Evolutionary conservation across 2,797 vertebrate species (phyloP).

Genomic region (Crocidura indochinensis): DNA sequence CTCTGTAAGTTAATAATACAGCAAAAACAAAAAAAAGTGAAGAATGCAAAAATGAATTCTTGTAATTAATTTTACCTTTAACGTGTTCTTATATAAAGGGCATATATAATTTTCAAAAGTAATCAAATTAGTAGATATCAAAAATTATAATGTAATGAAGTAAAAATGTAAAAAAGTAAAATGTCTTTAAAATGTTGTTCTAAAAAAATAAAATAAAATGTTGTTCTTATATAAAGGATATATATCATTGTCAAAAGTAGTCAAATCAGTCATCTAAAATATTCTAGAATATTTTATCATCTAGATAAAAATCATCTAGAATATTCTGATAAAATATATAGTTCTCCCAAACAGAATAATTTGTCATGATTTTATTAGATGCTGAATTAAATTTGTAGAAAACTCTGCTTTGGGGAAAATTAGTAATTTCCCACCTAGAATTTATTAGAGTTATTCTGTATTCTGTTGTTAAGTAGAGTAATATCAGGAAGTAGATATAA

Average conservation of each 20-base stretch:
- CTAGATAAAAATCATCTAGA: no score
- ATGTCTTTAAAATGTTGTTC: no score
- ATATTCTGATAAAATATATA: not conserved
- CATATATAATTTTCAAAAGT: constrained; percentile 13
- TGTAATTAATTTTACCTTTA: not conserved
- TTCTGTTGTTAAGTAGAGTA: not conserved
- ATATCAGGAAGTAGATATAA: not conserved
- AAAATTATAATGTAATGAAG: no score
- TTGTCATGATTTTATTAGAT: constrained; percentile 1
- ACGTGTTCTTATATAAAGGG: not conserved
- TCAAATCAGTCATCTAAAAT: not conserved
- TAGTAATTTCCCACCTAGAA: not conserved
- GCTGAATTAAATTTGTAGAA: not conserved
- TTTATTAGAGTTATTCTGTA: not conserved
- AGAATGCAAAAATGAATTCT: not conserved
- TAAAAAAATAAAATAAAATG: not conserved
- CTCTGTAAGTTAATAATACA: not conserved
- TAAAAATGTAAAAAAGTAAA: no score
- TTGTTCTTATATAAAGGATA: not conserved
- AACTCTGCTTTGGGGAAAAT: not conserved
- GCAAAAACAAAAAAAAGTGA: constrained; percentile 41
- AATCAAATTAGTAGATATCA: not conserved
- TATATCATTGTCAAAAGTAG: constrained; percentile 24
- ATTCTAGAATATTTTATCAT: no score
- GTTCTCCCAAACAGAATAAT: not conserved